Conservation (phyloP, 2,797 vertebrate species). For the Adrianichthys oophorus region DNA sequence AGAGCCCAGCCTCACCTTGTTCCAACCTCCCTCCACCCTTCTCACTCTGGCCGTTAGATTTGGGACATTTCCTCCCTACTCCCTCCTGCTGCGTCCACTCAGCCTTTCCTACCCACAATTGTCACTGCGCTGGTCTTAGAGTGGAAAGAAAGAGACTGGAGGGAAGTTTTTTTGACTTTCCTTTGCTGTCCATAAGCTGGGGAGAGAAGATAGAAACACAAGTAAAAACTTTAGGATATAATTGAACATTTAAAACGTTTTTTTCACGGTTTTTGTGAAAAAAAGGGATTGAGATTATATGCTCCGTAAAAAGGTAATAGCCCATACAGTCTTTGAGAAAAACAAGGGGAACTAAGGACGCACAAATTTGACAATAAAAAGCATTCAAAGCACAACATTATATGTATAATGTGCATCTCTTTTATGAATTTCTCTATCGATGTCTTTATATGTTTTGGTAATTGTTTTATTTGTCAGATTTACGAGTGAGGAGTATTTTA, state of each 20-base stretch:
- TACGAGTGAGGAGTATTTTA: no score
- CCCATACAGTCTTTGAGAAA: no score
- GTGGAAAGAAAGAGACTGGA: slow-evolving; percentile 28
- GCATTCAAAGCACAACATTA: no score
- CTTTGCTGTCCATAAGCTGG: background rate
- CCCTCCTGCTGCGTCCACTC: background rate
- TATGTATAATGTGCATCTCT: no score
- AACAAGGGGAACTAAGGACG: no score
- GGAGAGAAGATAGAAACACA: slow-evolving; percentile 5
- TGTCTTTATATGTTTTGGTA: no score
- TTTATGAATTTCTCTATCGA: no score
- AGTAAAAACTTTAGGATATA: slow-evolving; percentile 4
- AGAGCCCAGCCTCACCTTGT: slow-evolving; percentile 33
- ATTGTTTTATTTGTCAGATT: no score
- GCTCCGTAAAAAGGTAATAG: no score
- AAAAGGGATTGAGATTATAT: no score
- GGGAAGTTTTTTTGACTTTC: slow-evolving; percentile 26
- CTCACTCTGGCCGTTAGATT: slow-evolving; percentile 22
- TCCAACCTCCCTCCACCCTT: slow-evolving; percentile 28
- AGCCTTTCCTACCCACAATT: slow-evolving; percentile 13
- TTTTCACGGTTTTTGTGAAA: no score
- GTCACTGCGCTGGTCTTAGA: slow-evolving; percentile 3
- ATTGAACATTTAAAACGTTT: background rate
- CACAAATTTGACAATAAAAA: no score
- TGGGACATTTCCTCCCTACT: slow-evolving; percentile 39